Evolutionary conservation across 2,113 vertebrate genomes (phyloP).

Genomic region (Microtus ochrogaster): DNA sequence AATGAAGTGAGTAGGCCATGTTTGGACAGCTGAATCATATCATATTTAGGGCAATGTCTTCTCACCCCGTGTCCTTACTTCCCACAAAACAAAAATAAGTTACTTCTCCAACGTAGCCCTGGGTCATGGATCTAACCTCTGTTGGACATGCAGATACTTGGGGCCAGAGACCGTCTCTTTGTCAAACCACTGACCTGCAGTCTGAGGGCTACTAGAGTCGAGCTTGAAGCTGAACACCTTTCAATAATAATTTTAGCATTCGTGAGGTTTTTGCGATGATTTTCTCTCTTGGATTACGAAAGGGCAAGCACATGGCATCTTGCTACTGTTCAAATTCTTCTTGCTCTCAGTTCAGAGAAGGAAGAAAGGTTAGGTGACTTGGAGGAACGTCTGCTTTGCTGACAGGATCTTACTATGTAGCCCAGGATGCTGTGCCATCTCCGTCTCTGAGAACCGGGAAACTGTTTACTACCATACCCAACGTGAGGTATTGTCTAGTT

Average conservation of each 20-base stretch:
- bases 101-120: constrained; percentile 26
- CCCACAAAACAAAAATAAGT: constrained; percentile 69
- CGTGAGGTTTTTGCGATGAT: not conserved
- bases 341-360: constrained; percentile 48
- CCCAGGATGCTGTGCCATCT: too few species aligned
- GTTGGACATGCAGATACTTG: not conserved
- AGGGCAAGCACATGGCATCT: constrained; percentile 16
- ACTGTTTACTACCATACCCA: not conserved
- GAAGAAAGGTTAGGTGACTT: constrained; percentile 6
- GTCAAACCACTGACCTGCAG: constrained; percentile 39
- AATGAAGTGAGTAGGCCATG: not conserved
- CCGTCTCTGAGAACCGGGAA: not conserved
- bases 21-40: constrained; percentile 78
- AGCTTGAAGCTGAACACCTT: constrained; percentile 48
- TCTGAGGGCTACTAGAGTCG: not conserved
- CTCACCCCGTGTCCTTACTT: constrained; percentile 64
- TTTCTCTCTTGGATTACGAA: constrained; percentile 35
- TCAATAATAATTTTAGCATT: not conserved
- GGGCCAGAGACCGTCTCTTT: constrained; percentile 26
- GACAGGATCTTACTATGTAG: not conserved
- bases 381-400: not conserved
- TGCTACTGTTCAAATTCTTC: constrained; percentile 17
- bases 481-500: not conserved
- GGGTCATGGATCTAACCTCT: constrained; percentile 27
- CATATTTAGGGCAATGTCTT: constrained; percentile 66